Evolutionary conservation across 2,888 invertebrate species (phyloP), one percentile per base, ranked within the genome.

Genomic region (Xanthorhoe designata): DNA sequence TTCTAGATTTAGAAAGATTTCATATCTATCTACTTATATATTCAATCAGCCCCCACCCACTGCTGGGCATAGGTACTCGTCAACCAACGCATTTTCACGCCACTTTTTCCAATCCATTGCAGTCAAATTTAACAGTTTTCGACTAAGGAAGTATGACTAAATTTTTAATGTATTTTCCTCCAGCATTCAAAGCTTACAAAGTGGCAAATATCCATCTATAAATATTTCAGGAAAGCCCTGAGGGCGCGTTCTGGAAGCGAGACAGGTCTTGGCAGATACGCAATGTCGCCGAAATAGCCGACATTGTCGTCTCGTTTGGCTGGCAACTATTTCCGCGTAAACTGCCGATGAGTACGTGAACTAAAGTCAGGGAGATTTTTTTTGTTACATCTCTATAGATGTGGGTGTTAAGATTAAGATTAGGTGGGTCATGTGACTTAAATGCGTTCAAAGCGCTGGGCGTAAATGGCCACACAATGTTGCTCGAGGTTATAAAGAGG

Each of bases 231-330:
- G 82, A 83, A 83, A 82, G 75, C 84, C 82, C 83, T 79, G 79
- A 81, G 84, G 82, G 80, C 75, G 77, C 72, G 75, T 52, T 71
- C 78, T 74, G 77, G 72, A 71, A 77, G 72, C 76, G 64, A 77
- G 74, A 73, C 74, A 71, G 76, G 75, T 83, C 82, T 85, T 84
- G 84, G 83, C 85, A 81, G 76, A 83, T 84, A 81, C 79, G 79
- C 70, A 63, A 71, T 82, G 79, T 86, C 80, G 82, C 81, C 72
- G 74, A 88, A 89, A 88, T 88, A 88, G 84, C 81, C 88, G 88
- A 88, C 90, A 88, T 88, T 89, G 89, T 82, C 75, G 72, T 78
- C 81, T 82, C 80, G 78, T 82, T 85, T 87, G 85, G 85, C 84
- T 78, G 71, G 78, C 73, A 71, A 72, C 75, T 71, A 82, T 83